These are phyloP conservation scores for Salticus scenicus DNA, from an alignment of 2,888 invertebrate genomes.

Conservation along the genomic window DNA sequence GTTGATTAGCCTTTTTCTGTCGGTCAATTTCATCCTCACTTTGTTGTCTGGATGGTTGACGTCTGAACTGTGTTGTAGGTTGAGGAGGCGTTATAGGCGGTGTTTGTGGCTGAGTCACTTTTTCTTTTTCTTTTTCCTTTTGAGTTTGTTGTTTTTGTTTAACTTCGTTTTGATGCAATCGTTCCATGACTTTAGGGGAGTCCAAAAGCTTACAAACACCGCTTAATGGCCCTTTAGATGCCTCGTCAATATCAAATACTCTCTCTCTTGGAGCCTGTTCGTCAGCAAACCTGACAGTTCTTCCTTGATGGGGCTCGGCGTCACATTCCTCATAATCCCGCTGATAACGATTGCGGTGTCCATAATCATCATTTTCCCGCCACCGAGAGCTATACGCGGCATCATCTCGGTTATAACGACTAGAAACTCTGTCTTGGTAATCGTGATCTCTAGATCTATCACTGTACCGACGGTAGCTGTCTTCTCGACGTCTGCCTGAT, in stretches of 20 bases:
- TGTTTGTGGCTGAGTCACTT: constrained; percentile 40
- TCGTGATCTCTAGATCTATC: constrained; percentile 62
- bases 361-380: constrained; percentile 66
- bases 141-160: constrained; percentile 79
- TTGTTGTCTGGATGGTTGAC: constrained; percentile 82
- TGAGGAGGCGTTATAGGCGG: constrained; percentile 65
- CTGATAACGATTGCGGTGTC: constrained; percentile 68
- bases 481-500: constrained; percentile 37
- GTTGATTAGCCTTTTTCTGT: constrained; percentile 89
- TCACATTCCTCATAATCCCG: constrained; percentile 66
- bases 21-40: constrained; percentile 92
- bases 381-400: constrained; percentile 66
- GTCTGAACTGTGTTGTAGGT: constrained; percentile 71
- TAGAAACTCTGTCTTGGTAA: constrained; percentile 49
- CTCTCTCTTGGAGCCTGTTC: constrained; percentile 77
- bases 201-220: constrained; percentile 91
- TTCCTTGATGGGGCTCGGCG: constrained; percentile 72
- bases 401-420: constrained; percentile 53
- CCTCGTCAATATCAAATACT: constrained; percentile 91
- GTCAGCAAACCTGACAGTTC: constrained; percentile 80
- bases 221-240: constrained; percentile 85
- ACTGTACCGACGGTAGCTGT: constrained; percentile 59
- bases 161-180: constrained; percentile 86
- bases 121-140: constrained; percentile 73
- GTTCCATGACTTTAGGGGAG: constrained; percentile 91